A percentile compares a stretch with the other conserved stretches of the same genome.
Evolutionary conservation across 2,888 invertebrate genomes (phyloP).

Genomic region (Drosophila gaucha): DNA sequence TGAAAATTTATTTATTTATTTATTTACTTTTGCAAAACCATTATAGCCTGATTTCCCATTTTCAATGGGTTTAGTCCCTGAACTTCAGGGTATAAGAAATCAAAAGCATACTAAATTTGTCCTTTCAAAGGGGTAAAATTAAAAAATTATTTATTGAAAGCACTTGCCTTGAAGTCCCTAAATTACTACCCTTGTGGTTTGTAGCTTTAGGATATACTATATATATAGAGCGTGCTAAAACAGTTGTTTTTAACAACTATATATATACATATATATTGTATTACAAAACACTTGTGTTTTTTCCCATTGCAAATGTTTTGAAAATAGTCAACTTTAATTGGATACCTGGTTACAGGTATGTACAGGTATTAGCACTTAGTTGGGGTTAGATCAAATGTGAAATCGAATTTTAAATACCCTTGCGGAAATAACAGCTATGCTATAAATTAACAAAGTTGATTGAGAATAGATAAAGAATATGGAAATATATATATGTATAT

Average conservation of each 20-base stretch:
- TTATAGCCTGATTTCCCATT: background rate
- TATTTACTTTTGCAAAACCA: background rate
- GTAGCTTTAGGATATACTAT: background rate
- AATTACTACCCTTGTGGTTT: slow-evolving; percentile 5
- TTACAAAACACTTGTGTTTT: background rate
- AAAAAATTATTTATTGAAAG: background rate
- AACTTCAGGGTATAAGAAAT: background rate
- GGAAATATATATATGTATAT: background rate
- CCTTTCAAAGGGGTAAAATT: too few species aligned
- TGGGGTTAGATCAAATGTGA: background rate
- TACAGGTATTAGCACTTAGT: background rate
- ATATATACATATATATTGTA: background rate
- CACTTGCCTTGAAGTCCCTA: background rate
- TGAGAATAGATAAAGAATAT: too few species aligned
- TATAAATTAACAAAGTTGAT: too few species aligned
- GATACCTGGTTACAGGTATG: background rate
- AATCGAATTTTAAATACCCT: too few species aligned
- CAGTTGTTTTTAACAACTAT: slow-evolving; percentile 2
- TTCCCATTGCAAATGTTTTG: slow-evolving; percentile 2
- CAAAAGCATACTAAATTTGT: too few species aligned
- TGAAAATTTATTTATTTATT: too few species aligned
- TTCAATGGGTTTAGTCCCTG: too few species aligned
- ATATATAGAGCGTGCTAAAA: background rate
- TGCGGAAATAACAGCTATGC: too few species aligned
- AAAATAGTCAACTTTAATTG: too few species aligned